A percentile compares a stretch with the other conserved stretches of the same genome.
phyloP scores from a whole-genome alignment of 2,113 vertebrate genomes.

The Hippoglossus stenolepis region DNA sequence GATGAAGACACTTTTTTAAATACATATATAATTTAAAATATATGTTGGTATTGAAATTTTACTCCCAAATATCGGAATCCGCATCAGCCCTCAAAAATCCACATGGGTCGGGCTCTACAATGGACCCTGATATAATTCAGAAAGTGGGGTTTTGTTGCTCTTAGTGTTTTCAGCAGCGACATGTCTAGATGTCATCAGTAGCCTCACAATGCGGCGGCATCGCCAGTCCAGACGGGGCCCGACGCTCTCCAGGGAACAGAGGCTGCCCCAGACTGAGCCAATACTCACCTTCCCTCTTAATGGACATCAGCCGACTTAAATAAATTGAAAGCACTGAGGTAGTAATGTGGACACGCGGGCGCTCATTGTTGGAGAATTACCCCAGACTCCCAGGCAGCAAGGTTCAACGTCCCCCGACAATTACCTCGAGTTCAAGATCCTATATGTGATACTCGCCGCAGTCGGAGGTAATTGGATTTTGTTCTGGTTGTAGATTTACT shows the following conservation, averaged over 20 bases:
- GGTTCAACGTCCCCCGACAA: conserved; percentile 56
- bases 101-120: not conserved
- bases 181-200: conserved; percentile 33
- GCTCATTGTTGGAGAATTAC: conserved; percentile 62
- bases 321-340: conserved; percentile 67
- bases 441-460: conserved; percentile 40
- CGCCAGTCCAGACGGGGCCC: conserved; percentile 44
- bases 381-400: conserved; percentile 34
- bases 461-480: conserved; percentile 73
- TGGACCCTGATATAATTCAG: conserved; percentile 1
- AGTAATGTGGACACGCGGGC: conserved; percentile 34
- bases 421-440: conserved; percentile 63
- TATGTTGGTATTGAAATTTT: not conserved
- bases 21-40: not conserved
- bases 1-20: too few relatives aligned
- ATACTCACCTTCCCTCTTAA: conserved; percentile 53
- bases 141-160: conserved; percentile 19
- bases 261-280: conserved; percentile 36
- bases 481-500: conserved; percentile 62
- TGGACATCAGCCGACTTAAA: conserved; percentile 68
- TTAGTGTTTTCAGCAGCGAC: conserved; percentile 12
- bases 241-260: conserved; percentile 44
- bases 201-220: conserved; percentile 10
- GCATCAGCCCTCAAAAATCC: too few relatives aligned
- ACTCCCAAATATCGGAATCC: not conserved